Conservation (phyloP, 1,140 invertebrate species). For the Olivierus martensii region DNA sequence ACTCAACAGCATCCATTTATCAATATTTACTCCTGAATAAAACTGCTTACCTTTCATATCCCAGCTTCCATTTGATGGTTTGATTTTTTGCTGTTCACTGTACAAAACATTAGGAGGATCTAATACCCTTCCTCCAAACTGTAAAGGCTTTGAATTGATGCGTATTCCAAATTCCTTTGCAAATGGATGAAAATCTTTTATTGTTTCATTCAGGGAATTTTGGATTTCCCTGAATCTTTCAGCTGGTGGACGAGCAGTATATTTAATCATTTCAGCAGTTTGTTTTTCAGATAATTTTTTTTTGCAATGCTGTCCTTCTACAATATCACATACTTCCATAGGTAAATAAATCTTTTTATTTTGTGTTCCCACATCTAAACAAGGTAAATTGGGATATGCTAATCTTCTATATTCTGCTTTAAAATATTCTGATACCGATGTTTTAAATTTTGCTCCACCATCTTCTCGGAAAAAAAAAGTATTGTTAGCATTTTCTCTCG, state of each 20-base stretch:
- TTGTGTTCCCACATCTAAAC: constrained; percentile 23
- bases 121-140: constrained; percentile 1
- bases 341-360: constrained; percentile 24
- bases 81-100: background rate
- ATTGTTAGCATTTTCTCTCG: background rate
- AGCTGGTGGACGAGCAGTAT: constrained; percentile 21
- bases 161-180: constrained; percentile 22
- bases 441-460: background rate
- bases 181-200: constrained; percentile 9
- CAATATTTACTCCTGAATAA: background rate
- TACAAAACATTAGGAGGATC: constrained; percentile 1
- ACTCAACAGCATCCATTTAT: constrained; percentile 6
- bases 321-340: constrained; percentile 26
- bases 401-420: constrained; percentile 9
- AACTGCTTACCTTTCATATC: constrained; percentile 7
- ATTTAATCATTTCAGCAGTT: constrained; percentile 16
- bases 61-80: constrained; percentile 7
- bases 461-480: background rate
- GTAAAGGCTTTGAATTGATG: background rate
- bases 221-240: constrained; percentile 20
- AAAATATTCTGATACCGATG: constrained; percentile 8
- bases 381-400: constrained; percentile 25
- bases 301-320: constrained; percentile 21
- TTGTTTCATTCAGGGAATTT: background rate
- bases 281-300: constrained; percentile 11